Evolutionary conservation across 92 coral and sea anemone genomes (phyloP).

Genomic region (Porites cylindrica): DNA sequence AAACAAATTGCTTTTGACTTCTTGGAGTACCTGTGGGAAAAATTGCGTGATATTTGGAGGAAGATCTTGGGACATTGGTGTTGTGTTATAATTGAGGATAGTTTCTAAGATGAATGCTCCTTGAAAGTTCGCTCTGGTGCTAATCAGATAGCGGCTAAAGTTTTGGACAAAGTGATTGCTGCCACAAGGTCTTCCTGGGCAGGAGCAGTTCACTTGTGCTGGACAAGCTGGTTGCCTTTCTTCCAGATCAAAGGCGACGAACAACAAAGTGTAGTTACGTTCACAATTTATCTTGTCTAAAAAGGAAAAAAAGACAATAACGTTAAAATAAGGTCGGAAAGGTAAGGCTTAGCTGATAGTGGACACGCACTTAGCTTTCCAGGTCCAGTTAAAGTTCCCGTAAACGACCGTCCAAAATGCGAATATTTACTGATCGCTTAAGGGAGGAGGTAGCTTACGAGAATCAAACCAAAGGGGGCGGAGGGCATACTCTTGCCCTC

Average conservation of each 20-base stretch:
- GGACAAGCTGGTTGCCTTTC: conserved; percentile 37
- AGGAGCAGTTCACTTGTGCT: conserved; percentile 27
- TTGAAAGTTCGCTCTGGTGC: conserved; percentile 41
- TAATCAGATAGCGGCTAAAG: conserved; percentile 41
- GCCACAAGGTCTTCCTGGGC: conserved; percentile 40
- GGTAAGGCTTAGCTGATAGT: too few relatives aligned
- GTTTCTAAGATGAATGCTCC: conserved; percentile 77
- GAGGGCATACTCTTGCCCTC: too few relatives aligned
- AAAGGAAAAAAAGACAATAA: neutral
- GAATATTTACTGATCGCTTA: too few relatives aligned
- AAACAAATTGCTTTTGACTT: neutral
- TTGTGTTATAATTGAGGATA: conserved; percentile 67
- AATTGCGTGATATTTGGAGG: too few relatives aligned
- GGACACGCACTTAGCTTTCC: too few relatives aligned
- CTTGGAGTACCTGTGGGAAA: neutral
- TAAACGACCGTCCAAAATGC: too few relatives aligned
- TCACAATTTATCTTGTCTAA: conserved; percentile 57
- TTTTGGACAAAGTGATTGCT: conserved; percentile 59
- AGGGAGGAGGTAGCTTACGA: too few relatives aligned
- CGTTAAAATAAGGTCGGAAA: too few relatives aligned
- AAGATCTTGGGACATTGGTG: neutral
- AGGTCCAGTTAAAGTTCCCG: too few relatives aligned
- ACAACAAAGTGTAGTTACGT: conserved; percentile 60
- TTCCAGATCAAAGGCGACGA: conserved; percentile 86
- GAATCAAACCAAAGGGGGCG: too few relatives aligned